A percentile compares a stretch with the other conserved stretches of the same genome.
phyloP scores from a whole-genome alignment of 37 sponge, comb jelly and placozoan genomes.

The Petrosia ficiformis region DNA sequence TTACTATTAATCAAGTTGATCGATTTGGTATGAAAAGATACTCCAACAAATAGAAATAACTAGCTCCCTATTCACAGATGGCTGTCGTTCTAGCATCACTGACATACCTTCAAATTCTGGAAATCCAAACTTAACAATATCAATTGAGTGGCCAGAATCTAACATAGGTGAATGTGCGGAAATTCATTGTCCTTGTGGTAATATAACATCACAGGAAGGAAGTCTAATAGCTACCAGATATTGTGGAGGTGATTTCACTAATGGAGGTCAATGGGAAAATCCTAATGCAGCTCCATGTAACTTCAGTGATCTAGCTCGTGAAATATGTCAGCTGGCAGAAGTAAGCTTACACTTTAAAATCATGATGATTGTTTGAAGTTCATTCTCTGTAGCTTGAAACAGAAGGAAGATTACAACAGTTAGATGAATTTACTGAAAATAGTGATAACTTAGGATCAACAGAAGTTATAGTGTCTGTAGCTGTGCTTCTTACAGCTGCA shows the following conservation, averaged over 20 bases:
- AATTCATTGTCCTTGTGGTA: slow-evolving; percentile 45
- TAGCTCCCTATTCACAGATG: slow-evolving; percentile 42
- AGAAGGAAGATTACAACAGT: not conserved
- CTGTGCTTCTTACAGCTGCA: not conserved
- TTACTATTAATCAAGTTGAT: not conserved
- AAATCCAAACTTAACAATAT: slow-evolving; percentile 1
- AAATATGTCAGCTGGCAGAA: slow-evolving; percentile 24
- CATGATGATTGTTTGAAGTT: no score
- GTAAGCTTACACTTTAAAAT: no score
- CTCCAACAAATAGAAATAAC: no score
- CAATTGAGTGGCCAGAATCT: slow-evolving; percentile 38
- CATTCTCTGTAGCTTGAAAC: not conserved
- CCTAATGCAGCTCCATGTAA: slow-evolving; percentile 21
- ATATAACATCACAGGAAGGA: not conserved
- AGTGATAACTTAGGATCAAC: not conserved
- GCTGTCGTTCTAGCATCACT: slow-evolving; percentile 25
- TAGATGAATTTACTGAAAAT: not conserved
- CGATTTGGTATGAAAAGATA: not conserved
- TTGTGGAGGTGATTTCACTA: slow-evolving; percentile 45
- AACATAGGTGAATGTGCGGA: slow-evolving; percentile 22
- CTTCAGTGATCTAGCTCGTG: slow-evolving; percentile 11
- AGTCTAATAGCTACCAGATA: slow-evolving; percentile 14
- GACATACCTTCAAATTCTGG: not conserved
- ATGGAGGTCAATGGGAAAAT: slow-evolving; percentile 41
- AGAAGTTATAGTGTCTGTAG: not conserved